These are phyloP conservation scores for Hippolais icterina DNA, from an alignment of 2,113 vertebrate species.

Conservation along the genomic window DNA sequence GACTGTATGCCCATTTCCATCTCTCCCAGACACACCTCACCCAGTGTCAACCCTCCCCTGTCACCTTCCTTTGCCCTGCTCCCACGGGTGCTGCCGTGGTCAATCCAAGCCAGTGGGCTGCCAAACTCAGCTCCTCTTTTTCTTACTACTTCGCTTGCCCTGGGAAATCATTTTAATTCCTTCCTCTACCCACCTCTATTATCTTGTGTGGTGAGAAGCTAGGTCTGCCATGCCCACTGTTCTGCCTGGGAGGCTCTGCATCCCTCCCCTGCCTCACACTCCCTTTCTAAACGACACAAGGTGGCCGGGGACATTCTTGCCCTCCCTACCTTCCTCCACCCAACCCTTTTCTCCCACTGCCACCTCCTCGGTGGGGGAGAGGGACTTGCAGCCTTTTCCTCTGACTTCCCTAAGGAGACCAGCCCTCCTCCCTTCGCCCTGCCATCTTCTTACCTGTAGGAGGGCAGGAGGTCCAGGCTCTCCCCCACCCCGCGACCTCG, in stretches of 20 bases:
- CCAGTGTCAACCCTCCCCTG: not conserved
- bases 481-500: not conserved
- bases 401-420: not conserved
- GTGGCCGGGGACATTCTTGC: not conserved
- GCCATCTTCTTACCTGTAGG: slow-evolving; percentile 14
- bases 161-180: not conserved
- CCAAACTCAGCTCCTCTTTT: not conserved
- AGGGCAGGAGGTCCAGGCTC: not conserved
- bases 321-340: not conserved
- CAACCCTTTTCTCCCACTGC: not conserved
- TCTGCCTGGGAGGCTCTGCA: not conserved
- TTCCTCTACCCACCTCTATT: not conserved
- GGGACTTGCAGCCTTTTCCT: not conserved
- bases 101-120: not conserved
- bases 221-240: not conserved
- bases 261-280: not conserved
- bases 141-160: not conserved
- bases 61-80: not conserved
- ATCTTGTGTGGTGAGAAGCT: not conserved
- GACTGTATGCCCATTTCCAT: not conserved
- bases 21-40: not conserved
- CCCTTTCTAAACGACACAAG: not conserved
- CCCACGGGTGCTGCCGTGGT: not conserved
- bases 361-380: not conserved
- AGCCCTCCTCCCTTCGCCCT: not conserved